Percentiles rank a stretch among this genome's conserved stretches.
These are phyloP conservation scores for Xestia rhomboidea DNA, from an alignment of 2,888 invertebrate species.

Conservation along the genomic window DNA sequence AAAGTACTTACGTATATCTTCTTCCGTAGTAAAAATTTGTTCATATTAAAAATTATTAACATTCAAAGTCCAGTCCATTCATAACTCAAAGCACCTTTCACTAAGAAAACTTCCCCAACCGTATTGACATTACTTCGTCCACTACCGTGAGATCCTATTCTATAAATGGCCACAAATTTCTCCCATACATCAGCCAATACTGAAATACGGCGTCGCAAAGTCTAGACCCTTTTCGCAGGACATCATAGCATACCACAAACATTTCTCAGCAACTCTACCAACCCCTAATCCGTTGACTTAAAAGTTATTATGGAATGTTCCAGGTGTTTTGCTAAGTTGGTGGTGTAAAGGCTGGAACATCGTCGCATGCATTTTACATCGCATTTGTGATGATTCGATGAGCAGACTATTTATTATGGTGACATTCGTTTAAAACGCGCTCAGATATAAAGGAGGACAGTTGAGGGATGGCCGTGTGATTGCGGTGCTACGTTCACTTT, in stretches of 20 bases:
- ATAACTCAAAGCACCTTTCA: slow-evolving; percentile 38
- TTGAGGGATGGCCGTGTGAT: slow-evolving; percentile 31
- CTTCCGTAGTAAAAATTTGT: not conserved
- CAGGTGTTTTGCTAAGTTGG: slow-evolving; percentile 35
- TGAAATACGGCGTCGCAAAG: slow-evolving; percentile 60
- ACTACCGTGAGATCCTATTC: slow-evolving; percentile 33
- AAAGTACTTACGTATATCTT: not conserved
- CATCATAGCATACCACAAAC: slow-evolving; percentile 52
- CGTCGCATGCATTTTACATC: slow-evolving; percentile 80
- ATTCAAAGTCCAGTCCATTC: slow-evolving; percentile 20
- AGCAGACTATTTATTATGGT: slow-evolving; percentile 76
- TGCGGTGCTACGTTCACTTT: slow-evolving; percentile 20
- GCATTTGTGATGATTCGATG: slow-evolving; percentile 78
- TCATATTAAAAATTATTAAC: slow-evolving; percentile 28
- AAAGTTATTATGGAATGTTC: slow-evolving; percentile 31
- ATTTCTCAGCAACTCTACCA: not conserved
- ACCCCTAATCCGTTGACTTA: slow-evolving; percentile 30
- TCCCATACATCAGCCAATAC: slow-evolving; percentile 62
- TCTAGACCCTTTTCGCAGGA: slow-evolving; percentile 65
- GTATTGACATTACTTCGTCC: slow-evolving; percentile 31
- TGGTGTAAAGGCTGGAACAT: slow-evolving; percentile 73
- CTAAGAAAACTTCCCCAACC: slow-evolving; percentile 42
- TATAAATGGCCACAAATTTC: slow-evolving; percentile 57
- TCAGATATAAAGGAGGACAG: slow-evolving; percentile 49
- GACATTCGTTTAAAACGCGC: slow-evolving; percentile 74